Evolutionary conservation across 2,797 vertebrate species (phyloP).

Genomic region (Cheirogaleus major): DNA sequence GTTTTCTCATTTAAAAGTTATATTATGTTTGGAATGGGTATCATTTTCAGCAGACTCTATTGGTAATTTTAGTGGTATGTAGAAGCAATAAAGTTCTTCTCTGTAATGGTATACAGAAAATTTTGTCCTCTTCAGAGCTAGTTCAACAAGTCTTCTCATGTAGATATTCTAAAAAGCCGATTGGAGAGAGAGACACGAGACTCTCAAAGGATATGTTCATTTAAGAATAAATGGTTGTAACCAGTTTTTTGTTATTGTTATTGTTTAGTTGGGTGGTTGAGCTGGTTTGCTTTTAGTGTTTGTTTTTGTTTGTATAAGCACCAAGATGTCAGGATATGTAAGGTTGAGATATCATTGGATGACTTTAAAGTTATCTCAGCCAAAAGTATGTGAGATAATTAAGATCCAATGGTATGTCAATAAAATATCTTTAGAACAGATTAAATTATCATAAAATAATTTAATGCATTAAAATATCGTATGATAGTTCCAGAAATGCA

Average conservation of each 20-base stretch:
- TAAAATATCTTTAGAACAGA: neutral
- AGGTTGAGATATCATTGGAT: neutral
- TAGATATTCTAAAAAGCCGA: neutral
- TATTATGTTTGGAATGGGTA: neutral
- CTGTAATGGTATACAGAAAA: neutral
- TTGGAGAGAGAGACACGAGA: neutral
- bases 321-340: neutral
- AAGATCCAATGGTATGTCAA: neutral
- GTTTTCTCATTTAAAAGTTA: neutral
- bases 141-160: neutral
- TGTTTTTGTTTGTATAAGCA: neutral
- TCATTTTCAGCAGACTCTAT: neutral
- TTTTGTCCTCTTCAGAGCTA: neutral
- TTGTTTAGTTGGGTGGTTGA: neutral
- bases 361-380: neutral
- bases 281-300: neutral
- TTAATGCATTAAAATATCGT: neutral
- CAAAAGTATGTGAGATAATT: neutral
- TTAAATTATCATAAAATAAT: neutral
- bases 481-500: neutral
- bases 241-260: neutral
- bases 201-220: neutral
- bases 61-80: neutral
- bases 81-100: neutral
- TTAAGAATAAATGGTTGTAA: neutral